Conservation (phyloP, 1,140 invertebrate genomes). For the Bombus fervidus region DNA sequence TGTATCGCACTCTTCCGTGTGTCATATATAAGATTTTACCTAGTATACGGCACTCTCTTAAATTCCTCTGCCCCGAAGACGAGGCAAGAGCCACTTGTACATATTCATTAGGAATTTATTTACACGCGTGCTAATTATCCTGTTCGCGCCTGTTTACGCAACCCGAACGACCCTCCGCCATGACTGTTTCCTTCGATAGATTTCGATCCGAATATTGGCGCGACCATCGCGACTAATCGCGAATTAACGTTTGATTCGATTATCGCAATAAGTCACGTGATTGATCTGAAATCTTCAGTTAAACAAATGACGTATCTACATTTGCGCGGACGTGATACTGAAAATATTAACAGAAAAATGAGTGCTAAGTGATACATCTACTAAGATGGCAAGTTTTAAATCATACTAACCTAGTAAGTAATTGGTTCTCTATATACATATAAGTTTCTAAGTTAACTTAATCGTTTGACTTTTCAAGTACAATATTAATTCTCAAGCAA, state of each 20-base stretch:
- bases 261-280: not conserved
- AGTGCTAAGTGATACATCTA: constrained; percentile 7
- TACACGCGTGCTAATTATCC: constrained; percentile 79
- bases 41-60: constrained; percentile 70
- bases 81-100: constrained; percentile 75
- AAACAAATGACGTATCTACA: not conserved
- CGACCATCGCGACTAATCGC: not conserved
- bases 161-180: constrained; percentile 57
- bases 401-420: not conserved
- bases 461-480: not conserved
- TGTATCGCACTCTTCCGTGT: constrained; percentile 58
- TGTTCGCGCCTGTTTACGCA: constrained; percentile 56
- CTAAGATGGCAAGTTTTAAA: constrained; percentile 5
- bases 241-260: not conserved
- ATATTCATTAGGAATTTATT: constrained; percentile 81
- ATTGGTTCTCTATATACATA: not conserved
- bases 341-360: not conserved
- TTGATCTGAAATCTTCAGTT: not conserved
- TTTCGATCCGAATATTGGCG: not conserved
- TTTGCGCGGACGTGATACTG: not conserved
- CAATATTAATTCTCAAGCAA: not conserved
- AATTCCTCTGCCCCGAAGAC: constrained; percentile 56
- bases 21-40: constrained; percentile 65
- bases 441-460: not conserved
- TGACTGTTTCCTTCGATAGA: constrained; percentile 7